These are phyloP conservation scores for Ptyas mucosa DNA, from an alignment of 2,113 vertebrate genomes.

Conservation along the genomic window DNA sequence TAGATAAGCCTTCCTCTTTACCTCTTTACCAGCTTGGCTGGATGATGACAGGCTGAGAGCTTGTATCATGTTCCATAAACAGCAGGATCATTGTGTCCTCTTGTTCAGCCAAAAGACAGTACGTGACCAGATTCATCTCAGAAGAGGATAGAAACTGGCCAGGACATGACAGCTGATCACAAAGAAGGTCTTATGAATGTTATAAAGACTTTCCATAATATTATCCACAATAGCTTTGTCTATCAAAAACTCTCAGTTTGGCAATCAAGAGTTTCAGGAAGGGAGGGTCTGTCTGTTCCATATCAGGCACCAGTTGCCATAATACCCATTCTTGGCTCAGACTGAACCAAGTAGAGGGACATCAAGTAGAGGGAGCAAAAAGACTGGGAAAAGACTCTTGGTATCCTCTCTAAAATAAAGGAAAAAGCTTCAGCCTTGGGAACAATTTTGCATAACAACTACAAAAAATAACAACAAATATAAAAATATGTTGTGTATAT, in stretches of 20 bases:
- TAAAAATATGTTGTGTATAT: too few species aligned
- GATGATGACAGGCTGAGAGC: slow-evolving; percentile 75
- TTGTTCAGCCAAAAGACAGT: slow-evolving; percentile 76
- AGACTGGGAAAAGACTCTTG: not conserved
- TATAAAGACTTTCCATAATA: slow-evolving; percentile 80
- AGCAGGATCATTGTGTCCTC: slow-evolving; percentile 77
- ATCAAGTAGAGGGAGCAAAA: not conserved
- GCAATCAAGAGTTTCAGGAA: slow-evolving; percentile 78
- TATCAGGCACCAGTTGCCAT: slow-evolving; percentile 71
- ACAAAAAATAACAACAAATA: not conserved
- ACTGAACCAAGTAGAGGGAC: slow-evolving; percentile 26
- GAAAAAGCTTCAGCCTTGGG: not conserved
- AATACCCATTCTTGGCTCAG: slow-evolving; percentile 77
- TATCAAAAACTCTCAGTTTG: slow-evolving; percentile 79
- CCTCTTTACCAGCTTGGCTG: slow-evolving; percentile 80
- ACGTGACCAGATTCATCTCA: slow-evolving; percentile 77
- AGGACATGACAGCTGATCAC: slow-evolving; percentile 78
- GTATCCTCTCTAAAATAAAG: not conserved
- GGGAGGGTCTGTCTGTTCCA: slow-evolving; percentile 63
- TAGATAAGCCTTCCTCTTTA: slow-evolving; percentile 59
- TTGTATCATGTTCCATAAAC: slow-evolving; percentile 74
- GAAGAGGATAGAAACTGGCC: slow-evolving; percentile 67
- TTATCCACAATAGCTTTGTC: slow-evolving; percentile 79
- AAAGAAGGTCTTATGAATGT: slow-evolving; percentile 78
- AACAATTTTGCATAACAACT: not conserved